phyloP scores from a whole-genome alignment of 2,113 vertebrate species.

The Urocolius indicus region DNA sequence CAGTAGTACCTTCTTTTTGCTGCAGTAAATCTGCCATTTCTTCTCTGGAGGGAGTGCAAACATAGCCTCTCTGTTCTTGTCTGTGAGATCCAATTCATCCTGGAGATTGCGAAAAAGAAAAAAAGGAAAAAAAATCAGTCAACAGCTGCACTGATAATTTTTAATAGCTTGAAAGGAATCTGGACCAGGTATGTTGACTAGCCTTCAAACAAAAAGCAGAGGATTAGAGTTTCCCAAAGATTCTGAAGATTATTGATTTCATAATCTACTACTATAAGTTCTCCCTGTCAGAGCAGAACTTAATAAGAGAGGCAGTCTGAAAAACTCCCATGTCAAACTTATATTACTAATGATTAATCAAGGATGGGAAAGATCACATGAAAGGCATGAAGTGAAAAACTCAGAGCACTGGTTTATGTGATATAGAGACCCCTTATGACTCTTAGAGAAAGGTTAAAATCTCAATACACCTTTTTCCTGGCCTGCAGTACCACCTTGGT shows the following conservation, averaged over 20 bases:
- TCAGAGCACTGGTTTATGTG: neutral
- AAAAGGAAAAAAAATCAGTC: neutral
- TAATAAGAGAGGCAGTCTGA: neutral
- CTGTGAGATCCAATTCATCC: conserved; percentile 97
- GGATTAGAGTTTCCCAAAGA: neutral
- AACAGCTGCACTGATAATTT: neutral
- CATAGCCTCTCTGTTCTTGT: conserved; percentile 97
- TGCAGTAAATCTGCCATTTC: conserved; percentile 99
- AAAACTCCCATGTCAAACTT: neutral
- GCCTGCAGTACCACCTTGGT: neutral
- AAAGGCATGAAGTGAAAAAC: neutral
- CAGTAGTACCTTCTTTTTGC: conserved; percentile 92
- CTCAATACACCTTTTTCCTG: neutral
- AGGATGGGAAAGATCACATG: neutral
- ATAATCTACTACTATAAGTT: neutral
- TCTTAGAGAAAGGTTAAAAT: neutral
- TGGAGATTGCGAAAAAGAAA: conserved; percentile 57
- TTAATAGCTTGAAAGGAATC: neutral
- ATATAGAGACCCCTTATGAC: neutral
- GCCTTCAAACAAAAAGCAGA: neutral
- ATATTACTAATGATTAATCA: neutral
- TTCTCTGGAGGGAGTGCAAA: conserved; percentile 96
- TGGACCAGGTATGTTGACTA: neutral
- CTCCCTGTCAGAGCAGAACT: neutral
- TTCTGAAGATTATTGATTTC: neutral